Evolutionary conservation across 2,113 vertebrate species (phyloP).

Genomic region (Neodontobutis hainanensis): DNA sequence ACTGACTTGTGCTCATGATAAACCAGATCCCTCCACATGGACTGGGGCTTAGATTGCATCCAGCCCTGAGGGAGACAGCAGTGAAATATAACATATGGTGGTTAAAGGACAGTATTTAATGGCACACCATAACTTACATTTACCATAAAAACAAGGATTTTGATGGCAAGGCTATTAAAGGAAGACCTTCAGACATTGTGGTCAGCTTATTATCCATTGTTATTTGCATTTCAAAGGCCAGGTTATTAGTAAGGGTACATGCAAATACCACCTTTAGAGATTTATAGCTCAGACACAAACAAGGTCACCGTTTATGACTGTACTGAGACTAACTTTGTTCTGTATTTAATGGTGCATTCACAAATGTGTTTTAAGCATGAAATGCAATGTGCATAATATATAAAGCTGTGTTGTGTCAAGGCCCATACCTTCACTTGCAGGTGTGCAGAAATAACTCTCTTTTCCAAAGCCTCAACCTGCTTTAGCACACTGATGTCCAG

Average conservation of each 20-base stretch:
- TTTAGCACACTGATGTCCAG: conserved; percentile 88
- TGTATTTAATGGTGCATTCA: not conserved
- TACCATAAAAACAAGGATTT: not conserved
- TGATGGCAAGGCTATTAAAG: not conserved
- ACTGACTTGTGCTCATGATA: conserved; percentile 93
- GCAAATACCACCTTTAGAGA: not conserved
- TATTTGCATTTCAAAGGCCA: not conserved
- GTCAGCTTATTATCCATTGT: not conserved
- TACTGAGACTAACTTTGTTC: no score
- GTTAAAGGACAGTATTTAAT: not conserved
- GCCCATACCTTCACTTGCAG: conserved; percentile 89
- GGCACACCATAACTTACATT: not conserved
- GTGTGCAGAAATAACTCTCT: conserved; percentile 88
- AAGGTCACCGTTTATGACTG: no score
- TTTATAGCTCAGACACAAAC: no score
- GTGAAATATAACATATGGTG: conserved; percentile 1
- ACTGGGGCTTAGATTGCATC: conserved; percentile 89
- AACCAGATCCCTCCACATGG: conserved; percentile 92
- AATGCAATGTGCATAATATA: not conserved
- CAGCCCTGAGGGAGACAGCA: conserved; percentile 83
- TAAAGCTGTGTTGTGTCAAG: no score
- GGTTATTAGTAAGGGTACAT: not conserved
- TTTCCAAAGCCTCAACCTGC: conserved; percentile 92
- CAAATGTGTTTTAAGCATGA: not conserved
- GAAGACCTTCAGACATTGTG: not conserved